A percentile compares a stretch with the other conserved stretches of the same genome.
These are phyloP conservation scores for Ammospiza maritima DNA, from an alignment of 2,797 vertebrate genomes.

Conservation along the genomic window DNA sequence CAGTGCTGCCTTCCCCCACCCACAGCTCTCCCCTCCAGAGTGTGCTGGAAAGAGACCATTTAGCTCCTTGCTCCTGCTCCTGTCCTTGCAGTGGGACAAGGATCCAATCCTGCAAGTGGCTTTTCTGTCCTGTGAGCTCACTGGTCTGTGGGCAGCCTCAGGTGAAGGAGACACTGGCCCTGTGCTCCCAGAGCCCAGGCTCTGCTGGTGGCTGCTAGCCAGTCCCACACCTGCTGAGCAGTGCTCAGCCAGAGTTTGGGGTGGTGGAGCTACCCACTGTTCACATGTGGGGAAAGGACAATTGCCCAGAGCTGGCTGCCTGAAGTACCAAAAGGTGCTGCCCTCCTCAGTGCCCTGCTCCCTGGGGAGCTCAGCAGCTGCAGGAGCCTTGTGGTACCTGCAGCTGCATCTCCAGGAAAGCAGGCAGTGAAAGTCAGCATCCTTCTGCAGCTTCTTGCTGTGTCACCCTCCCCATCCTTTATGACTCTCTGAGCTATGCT, in stretches of 20 bases:
- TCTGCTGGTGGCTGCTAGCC: background rate
- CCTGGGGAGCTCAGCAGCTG: background rate
- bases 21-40: background rate
- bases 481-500: background rate
- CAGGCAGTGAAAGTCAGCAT: background rate
- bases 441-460: background rate
- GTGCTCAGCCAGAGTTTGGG: background rate
- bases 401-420: background rate
- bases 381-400: background rate
- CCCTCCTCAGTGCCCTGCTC: background rate
- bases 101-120: background rate
- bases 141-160: background rate
- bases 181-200: background rate
- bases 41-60: background rate
- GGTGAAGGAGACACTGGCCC: background rate
- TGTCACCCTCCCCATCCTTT: background rate
- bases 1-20: background rate
- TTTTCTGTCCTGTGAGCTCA: background rate
- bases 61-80: background rate
- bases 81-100: background rate
- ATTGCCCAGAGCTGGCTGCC: background rate
- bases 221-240: background rate
- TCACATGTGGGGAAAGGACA: background rate
- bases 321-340: background rate
- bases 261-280: background rate